Conservation (phyloP, 2,888 invertebrate genomes). For the Phymatocera aterrima region DNA sequence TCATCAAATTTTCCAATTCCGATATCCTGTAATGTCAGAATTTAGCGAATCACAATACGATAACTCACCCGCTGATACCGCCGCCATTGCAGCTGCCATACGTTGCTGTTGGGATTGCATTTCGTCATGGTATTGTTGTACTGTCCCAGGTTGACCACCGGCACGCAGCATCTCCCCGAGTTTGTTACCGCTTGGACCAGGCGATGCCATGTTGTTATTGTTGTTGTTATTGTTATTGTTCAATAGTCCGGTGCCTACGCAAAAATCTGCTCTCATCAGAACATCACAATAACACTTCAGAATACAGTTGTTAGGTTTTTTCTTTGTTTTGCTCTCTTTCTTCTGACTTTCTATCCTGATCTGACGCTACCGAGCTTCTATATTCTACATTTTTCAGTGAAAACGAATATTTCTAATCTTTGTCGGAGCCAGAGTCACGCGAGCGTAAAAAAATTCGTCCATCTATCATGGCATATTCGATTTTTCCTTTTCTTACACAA, state of each 20-base stretch:
- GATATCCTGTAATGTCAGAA: not conserved
- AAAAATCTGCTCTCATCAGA: conserved; percentile 75
- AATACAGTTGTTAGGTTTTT: not conserved
- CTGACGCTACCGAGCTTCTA: not conserved
- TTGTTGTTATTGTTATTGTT: conserved; percentile 84
- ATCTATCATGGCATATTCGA: too few species aligned
- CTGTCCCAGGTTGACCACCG: conserved; percentile 70
- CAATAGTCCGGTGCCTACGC: conserved; percentile 80
- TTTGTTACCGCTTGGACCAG: conserved; percentile 72
- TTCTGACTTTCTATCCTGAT: not conserved
- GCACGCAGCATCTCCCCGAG: conserved; percentile 73
- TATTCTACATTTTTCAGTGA: not conserved
- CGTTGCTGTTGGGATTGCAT: conserved; percentile 81
- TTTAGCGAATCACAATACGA: not conserved
- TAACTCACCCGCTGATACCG: conserved; percentile 70
- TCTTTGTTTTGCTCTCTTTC: not conserved
- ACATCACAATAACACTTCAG: conserved; percentile 46
- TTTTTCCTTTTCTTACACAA: too few species aligned
- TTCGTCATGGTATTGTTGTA: conserved; percentile 75
- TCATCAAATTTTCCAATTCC: not conserved
- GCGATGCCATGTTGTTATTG: conserved; percentile 77
- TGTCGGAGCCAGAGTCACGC: conserved; percentile 7
- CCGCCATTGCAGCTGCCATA: conserved; percentile 73
- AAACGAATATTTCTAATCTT: not conserved
- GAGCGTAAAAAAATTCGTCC: too few species aligned